Conservation (phyloP, 2,113 vertebrate genomes). For the Fregata magnificens region DNA sequence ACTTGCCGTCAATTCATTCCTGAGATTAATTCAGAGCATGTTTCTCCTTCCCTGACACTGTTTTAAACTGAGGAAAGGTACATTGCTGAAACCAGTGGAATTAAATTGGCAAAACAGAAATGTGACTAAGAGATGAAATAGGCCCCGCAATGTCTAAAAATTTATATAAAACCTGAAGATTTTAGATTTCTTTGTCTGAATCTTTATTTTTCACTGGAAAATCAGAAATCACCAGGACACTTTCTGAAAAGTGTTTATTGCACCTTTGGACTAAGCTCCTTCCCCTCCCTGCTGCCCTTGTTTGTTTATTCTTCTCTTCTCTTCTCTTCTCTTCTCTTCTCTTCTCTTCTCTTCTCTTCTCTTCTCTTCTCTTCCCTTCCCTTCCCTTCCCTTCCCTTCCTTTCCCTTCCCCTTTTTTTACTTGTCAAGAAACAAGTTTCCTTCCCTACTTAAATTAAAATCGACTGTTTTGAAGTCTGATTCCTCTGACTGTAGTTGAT, state of each 20-base stretch:
- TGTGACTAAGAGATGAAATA: not conserved
- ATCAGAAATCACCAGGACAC: not conserved
- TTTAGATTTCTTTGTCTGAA: not conserved
- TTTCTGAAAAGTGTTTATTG: not conserved
- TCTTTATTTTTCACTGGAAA: not conserved
- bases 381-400: no score
- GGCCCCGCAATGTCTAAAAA: not conserved
- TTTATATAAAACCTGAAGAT: not conserved
- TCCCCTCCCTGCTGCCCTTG: rapidly evolving
- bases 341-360: not conserved
- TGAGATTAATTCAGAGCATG: not conserved
- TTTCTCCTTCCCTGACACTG: not conserved
- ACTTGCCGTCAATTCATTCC: not conserved
- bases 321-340: no score
- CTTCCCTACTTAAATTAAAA: not conserved
- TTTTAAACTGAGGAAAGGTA: not conserved
- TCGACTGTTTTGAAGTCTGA: not conserved
- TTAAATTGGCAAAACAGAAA: not conserved
- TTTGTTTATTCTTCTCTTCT: not conserved
- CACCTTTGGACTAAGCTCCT: not conserved
- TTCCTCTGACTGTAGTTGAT: not conserved
- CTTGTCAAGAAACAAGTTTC: not conserved
- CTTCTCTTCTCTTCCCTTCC: not conserved
- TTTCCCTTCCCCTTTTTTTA: not conserved
- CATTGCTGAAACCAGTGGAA: not conserved